phyloP scores from a whole-genome alignment of 2,797 vertebrate genomes.

The Acestrorhynchus altus region DNA sequence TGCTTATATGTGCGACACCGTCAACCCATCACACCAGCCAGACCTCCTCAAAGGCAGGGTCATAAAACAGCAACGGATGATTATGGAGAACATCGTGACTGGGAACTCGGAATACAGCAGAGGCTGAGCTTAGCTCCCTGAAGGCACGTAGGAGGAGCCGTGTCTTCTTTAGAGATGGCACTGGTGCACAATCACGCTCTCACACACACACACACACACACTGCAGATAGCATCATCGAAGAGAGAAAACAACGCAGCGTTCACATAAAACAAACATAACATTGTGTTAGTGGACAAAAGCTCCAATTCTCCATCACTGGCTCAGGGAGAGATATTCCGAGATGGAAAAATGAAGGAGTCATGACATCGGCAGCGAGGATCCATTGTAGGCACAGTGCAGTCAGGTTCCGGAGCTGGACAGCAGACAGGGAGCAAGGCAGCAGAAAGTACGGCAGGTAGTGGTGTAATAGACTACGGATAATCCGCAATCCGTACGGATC shows the following conservation, averaged over 20 bases:
- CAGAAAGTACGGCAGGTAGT: no score
- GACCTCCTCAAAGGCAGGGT: not conserved
- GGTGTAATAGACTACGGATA: no score
- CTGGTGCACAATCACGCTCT: not conserved
- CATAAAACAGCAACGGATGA: not conserved
- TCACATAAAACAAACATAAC: slow-evolving; percentile 65
- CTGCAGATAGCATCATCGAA: slow-evolving; percentile 68
- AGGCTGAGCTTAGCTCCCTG: not conserved
- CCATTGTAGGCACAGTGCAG: not conserved
- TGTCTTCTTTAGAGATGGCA: slow-evolving; percentile 9
- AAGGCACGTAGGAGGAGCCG: not conserved
- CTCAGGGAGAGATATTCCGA: slow-evolving; percentile 29
- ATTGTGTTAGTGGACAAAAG: slow-evolving; percentile 65
- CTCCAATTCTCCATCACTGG: slow-evolving; percentile 52
- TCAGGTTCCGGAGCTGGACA: not conserved
- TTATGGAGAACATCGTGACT: not conserved
- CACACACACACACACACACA: slow-evolving; percentile 53
- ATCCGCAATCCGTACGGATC: no score
- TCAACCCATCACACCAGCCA: not conserved
- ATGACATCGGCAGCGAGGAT: slow-evolving; percentile 52
- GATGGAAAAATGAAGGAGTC: slow-evolving; percentile 41
- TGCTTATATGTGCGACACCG: not conserved
- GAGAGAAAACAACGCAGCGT: slow-evolving; percentile 69
- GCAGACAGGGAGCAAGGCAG: not conserved
- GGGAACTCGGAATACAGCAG: not conserved